phyloP scores from a whole-genome alignment of 2,797 vertebrate genomes.

The Amblyopsis hoosieri region DNA sequence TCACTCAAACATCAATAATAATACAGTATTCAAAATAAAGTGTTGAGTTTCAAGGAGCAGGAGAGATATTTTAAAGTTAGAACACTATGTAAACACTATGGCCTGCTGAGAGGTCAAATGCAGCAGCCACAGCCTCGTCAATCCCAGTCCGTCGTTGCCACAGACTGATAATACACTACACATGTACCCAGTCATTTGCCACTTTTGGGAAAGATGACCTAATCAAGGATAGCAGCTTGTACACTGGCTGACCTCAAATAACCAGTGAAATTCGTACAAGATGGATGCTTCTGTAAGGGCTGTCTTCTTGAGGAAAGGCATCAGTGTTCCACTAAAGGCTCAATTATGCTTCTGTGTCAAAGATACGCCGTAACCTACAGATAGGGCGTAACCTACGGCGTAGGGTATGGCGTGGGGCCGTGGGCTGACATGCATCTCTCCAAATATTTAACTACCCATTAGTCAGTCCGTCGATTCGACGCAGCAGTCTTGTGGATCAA shows the following conservation, averaged over 20 bases:
- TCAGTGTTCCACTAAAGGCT: conserved; percentile 6
- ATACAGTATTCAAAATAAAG: too few relatives aligned
- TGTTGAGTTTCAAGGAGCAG: too few relatives aligned
- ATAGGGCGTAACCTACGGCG: too few relatives aligned
- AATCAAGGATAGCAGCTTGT: conserved; percentile 16
- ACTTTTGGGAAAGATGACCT: conserved; percentile 19
- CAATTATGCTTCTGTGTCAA: too few relatives aligned
- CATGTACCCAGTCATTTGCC: conserved; percentile 15
- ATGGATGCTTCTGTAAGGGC: not conserved
- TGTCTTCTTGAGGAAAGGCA: conserved; percentile 6
- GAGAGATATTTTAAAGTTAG: too few relatives aligned
- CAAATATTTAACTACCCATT: too few relatives aligned
- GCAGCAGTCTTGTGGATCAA: too few relatives aligned
- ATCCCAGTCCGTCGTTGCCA: conserved; percentile 28
- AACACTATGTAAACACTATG: conserved; percentile 16
- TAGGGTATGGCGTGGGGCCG: too few relatives aligned
- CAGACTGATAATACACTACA: conserved; percentile 21
- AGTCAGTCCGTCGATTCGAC: too few relatives aligned
- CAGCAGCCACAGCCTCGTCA: conserved; percentile 31
- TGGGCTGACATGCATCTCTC: too few relatives aligned
- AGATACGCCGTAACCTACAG: too few relatives aligned
- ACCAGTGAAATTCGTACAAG: not conserved
- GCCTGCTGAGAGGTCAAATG: conserved; percentile 29
- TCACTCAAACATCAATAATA: too few relatives aligned
- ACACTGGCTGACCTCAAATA: conserved; percentile 1